Evolutionary conservation across 2,888 invertebrate species (phyloP).

Genomic region (Andrena dorsata): DNA sequence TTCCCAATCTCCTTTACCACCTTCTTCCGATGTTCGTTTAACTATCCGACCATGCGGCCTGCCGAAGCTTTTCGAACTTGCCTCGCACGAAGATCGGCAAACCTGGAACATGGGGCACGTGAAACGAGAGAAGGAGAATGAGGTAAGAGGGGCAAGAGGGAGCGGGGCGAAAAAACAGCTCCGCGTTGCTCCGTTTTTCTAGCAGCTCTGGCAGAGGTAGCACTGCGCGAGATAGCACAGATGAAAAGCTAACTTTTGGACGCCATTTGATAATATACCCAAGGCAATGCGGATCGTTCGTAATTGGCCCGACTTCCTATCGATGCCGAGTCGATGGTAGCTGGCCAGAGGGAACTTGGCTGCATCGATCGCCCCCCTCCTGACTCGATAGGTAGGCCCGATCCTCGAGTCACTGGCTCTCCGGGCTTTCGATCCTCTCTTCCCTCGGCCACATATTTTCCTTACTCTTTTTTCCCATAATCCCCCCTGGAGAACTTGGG

Average conservation of each 20-base stretch:
- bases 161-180: conserved; percentile 3
- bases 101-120: conserved; percentile 12
- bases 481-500: conserved; percentile 15
- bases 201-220: conserved; percentile 25
- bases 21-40: conserved; percentile 67
- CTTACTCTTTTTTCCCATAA: conserved; percentile 16
- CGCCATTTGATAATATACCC: conserved; percentile 75
- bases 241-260: conserved; percentile 78
- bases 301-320: conserved; percentile 75
- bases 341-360: conserved; percentile 65
- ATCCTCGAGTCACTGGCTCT: conserved; percentile 56
- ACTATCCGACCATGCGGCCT: conserved; percentile 52
- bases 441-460: conserved; percentile 23
- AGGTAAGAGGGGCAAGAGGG: not conserved
- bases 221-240: conserved; percentile 64
- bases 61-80: conserved; percentile 47
- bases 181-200: not conserved
- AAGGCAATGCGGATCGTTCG: conserved; percentile 63
- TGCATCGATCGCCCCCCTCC: conserved; percentile 66
- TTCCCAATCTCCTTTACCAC: conserved; percentile 53
- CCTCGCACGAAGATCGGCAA: conserved; percentile 29
- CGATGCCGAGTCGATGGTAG: conserved; percentile 66
- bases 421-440: conserved; percentile 33
- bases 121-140: conserved; percentile 9
- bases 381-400: conserved; percentile 34